These are phyloP conservation scores for Empidonax traillii DNA, from an alignment of 2,113 vertebrate genomes.

Conservation along the genomic window DNA sequence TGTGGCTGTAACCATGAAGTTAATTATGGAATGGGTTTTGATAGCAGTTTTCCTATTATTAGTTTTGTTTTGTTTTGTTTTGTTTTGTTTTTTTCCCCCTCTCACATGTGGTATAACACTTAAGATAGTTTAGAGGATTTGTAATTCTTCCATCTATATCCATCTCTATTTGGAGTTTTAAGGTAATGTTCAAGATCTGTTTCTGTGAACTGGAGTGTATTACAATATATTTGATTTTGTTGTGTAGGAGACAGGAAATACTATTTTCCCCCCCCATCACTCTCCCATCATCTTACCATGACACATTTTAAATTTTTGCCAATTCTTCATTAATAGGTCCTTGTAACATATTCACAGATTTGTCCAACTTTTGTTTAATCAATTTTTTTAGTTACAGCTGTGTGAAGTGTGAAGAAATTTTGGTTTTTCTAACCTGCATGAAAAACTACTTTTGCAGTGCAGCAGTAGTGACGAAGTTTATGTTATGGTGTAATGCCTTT, in stretches of 20 bases:
- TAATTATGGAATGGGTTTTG: not conserved
- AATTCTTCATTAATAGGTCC: not conserved
- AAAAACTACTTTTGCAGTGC: not conserved
- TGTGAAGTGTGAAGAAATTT: not conserved
- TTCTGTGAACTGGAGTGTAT: not conserved
- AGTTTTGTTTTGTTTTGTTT: not conserved
- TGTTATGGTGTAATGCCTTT: not conserved
- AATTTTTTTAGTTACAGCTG: not conserved
- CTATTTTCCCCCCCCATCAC: accelerated
- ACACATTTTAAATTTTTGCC: not conserved
- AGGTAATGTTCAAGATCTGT: not conserved
- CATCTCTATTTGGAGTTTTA: not conserved
- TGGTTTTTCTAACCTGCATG: not conserved
- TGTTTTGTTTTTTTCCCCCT: not conserved
- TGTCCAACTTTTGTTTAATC: not conserved
- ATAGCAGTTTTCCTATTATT: not conserved
- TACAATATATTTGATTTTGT: accelerated
- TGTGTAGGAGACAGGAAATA: not conserved
- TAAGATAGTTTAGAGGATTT: not conserved
- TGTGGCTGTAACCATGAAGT: not conserved
- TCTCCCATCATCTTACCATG: not conserved
- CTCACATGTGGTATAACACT: not conserved
- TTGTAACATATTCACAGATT: not conserved
- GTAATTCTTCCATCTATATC: not conserved
- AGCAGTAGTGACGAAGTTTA: not conserved